Base-by-base conservation (phyloP, 1,140 invertebrate species). In the Aphis gossypii region DNA sequence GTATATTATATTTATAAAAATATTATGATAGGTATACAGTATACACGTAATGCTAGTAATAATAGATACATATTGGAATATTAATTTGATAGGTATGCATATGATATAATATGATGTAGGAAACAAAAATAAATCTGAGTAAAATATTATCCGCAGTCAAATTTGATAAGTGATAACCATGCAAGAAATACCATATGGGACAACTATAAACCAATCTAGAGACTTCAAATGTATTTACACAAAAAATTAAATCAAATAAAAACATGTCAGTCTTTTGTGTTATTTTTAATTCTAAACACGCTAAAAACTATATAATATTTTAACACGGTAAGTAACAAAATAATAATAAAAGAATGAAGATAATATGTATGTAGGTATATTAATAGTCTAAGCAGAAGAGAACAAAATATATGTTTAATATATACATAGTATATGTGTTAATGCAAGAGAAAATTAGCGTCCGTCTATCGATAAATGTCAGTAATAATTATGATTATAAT, bases 341-440 rank as follows among this genome's bases (percentile, higher is more conserved):
- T 48, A 41, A 87, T 38, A 89, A 54, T 56, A 38, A 60, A 56
- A 90, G 1, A 90, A 68, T 9, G 38, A 90, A 60, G 89, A 60
- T 44, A 38, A 38, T 25, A 60, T 68, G n/a, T 76, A 76, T 76
- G 60, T 35, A 35, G 35, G 35, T 76, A 86, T 86, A n/a, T 46
- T 11, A 86, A 46, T 89, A 90, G 87, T 90, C 23, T 90, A 90
- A 90, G 88, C 88, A 60, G 88, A 90, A 90, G 54, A 90, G 88
- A 90, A 44, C 21, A 90, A 89, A 86, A 56, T 35, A 51, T 51
- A 89, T 41, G 21, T 35, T 89, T 35, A 51, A 89, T 68, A 90
- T 41, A 44, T 68, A n/a, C 54, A 68, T 20, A 89, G 44, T 68
- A 68, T 14, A 30, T 44, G 56, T 68, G 38, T 90, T 90, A 90